phyloP scores from a whole-genome alignment of 2,113 vertebrate genomes.

The Planiliza haematocheilus region DNA sequence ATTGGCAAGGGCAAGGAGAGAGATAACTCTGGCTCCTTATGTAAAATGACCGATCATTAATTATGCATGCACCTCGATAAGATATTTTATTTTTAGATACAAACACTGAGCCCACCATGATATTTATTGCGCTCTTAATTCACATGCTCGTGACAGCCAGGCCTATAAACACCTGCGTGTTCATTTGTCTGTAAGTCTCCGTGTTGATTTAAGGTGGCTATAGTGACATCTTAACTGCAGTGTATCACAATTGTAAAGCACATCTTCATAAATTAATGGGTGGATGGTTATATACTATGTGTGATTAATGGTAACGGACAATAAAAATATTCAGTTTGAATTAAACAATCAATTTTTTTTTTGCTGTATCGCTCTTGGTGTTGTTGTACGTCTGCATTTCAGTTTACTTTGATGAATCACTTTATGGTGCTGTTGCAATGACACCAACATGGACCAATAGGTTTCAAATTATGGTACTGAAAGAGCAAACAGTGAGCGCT shows the following conservation, averaged over 20 bases:
- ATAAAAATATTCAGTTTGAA: neutral
- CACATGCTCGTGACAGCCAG: neutral
- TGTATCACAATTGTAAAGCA: neutral
- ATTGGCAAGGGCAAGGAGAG: conserved; percentile 66
- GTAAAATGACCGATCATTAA: conserved; percentile 72
- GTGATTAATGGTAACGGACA: neutral
- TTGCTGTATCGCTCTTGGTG: neutral
- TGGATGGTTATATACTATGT: neutral
- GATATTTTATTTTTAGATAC: conserved; percentile 68
- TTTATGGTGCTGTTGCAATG: neutral
- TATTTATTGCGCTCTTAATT: conserved; percentile 30
- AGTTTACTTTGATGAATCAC: neutral
- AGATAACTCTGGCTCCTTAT: conserved; percentile 59
- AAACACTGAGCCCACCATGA: conserved; percentile 23
- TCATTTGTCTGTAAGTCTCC: neutral
- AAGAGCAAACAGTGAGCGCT: neutral
- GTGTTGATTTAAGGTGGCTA: conserved; percentile 20
- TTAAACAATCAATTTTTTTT: neutral
- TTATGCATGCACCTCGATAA: conserved; percentile 73
- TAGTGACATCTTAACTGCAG: conserved; percentile 12
- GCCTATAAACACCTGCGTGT: conserved; percentile 8
- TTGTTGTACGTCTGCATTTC: neutral
- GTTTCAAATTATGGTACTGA: neutral
- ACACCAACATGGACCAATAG: neutral
- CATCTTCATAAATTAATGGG: neutral